Percentiles rank a stretch among this genome's conserved stretches.
Conservation (phyloP, 2,113 vertebrate species). For the Noctilio leporinus region DNA sequence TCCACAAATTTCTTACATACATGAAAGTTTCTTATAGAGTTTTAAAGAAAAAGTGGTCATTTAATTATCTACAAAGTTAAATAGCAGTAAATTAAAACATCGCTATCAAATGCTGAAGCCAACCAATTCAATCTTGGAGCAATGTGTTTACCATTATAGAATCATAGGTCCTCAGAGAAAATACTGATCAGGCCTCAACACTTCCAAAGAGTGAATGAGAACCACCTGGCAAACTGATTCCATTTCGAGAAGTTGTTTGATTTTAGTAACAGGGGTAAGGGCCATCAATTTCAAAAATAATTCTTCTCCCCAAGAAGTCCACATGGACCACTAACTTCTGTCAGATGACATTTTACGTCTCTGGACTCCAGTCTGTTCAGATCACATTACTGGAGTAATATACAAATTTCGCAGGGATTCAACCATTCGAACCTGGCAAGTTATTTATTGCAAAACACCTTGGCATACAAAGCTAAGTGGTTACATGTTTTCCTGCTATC, state of each 20-base stretch:
- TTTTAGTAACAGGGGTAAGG: not conserved
- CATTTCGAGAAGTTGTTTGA: not conserved
- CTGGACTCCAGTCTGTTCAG: not conserved
- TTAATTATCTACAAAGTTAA: constrained; percentile 5
- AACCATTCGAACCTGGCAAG: not conserved
- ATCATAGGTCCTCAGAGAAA: not conserved
- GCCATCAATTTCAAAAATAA: not conserved
- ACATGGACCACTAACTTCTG: not conserved
- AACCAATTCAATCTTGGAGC: not conserved
- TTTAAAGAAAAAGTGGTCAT: not conserved
- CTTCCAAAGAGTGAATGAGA: not conserved
- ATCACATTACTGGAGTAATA: not conserved
- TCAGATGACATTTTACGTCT: not conserved
- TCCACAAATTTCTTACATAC: not conserved
- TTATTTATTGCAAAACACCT: not conserved
- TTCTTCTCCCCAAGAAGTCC: not conserved
- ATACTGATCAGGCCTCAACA: not conserved
- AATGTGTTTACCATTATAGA: constrained; percentile 7
- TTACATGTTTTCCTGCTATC: not conserved
- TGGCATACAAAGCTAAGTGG: not conserved
- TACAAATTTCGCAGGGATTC: not conserved
- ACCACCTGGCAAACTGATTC: not conserved
- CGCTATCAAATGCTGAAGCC: not conserved
- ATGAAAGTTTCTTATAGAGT: not conserved
- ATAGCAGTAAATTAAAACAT: not conserved